A percentile compares a stretch with the other conserved stretches of the same genome.
Evolutionary conservation across 2,797 vertebrate species (phyloP).

Genomic region (Xenopus petersii): DNA sequence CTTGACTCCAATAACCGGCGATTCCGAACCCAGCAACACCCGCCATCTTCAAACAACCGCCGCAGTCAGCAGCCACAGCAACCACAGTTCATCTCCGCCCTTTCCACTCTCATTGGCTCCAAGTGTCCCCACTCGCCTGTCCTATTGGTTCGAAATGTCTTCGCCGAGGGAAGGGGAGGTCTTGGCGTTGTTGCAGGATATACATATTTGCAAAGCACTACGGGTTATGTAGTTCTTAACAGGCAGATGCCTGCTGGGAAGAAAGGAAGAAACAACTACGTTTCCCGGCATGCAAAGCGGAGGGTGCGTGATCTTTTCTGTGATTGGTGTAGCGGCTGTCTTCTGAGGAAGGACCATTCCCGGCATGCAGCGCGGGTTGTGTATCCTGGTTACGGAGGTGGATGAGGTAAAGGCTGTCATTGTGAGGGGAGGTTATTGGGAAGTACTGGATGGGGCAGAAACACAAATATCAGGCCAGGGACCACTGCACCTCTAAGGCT

Average conservation of each 20-base stretch:
- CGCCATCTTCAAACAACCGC: conserved; percentile 98
- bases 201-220: accelerated
- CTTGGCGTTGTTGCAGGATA: no score
- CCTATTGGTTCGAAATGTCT: conserved; percentile 1
- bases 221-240: conserved; percentile 14
- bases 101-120: conserved; percentile 57
- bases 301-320: not conserved
- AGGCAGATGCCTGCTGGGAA: no score
- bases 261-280: not conserved
- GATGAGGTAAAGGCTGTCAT: not conserved
- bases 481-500: no score
- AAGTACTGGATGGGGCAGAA: accelerated
- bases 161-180: not conserved
- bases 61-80: conserved; percentile 68
- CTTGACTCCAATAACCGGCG: conserved; percentile 69
- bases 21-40: conserved; percentile 57
- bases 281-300: not conserved
- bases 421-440: not conserved
- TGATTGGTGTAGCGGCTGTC: accelerated
- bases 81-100: conserved; percentile 48
- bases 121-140: accelerated
- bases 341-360: conserved; percentile 52
- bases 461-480: no score
- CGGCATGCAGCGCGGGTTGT: conserved; percentile 39
- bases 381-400: conserved; percentile 34